phyloP scores from a whole-genome alignment of 1,140 invertebrate genomes.

The Riptortus pedestris region DNA sequence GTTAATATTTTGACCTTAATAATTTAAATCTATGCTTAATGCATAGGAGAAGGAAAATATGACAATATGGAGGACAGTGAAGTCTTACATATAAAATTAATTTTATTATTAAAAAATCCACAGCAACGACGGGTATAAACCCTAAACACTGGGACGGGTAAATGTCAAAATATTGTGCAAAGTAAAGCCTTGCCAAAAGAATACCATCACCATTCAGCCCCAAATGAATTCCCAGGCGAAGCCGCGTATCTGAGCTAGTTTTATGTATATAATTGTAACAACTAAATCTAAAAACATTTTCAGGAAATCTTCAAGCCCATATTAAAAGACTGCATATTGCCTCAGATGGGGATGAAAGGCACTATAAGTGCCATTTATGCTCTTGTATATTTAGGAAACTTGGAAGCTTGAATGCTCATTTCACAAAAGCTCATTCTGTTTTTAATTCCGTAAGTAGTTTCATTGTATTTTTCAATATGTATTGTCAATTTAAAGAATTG shows the following conservation, averaged over 20 bases:
- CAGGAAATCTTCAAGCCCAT: slow-evolving; percentile 44
- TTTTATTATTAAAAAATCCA: neutral
- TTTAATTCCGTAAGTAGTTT: neutral
- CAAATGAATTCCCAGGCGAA: neutral
- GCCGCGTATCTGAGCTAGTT: neutral
- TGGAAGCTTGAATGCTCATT: slow-evolving; percentile 59
- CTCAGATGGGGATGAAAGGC: slow-evolving; percentile 40
- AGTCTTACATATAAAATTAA: no score
- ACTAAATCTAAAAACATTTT: slow-evolving; percentile 16
- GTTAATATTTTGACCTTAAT: no score
- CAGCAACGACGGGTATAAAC: no score
- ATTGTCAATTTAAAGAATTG: no score
- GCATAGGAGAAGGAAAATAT: no score
- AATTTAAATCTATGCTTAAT: no score
- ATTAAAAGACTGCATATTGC: slow-evolving; percentile 56
- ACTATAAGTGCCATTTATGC: slow-evolving; percentile 54
- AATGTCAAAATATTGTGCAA: no score
- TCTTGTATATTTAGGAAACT: slow-evolving; percentile 58
- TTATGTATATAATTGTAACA: neutral
- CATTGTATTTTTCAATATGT: neutral
- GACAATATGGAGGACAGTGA: no score
- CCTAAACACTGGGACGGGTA: no score
- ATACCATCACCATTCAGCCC: no score
- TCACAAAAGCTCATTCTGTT: slow-evolving; percentile 46
- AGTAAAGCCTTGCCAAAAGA: no score